Evolutionary conservation across 2,113 vertebrate species (phyloP).

Genomic region (Monopterus albus): DNA sequence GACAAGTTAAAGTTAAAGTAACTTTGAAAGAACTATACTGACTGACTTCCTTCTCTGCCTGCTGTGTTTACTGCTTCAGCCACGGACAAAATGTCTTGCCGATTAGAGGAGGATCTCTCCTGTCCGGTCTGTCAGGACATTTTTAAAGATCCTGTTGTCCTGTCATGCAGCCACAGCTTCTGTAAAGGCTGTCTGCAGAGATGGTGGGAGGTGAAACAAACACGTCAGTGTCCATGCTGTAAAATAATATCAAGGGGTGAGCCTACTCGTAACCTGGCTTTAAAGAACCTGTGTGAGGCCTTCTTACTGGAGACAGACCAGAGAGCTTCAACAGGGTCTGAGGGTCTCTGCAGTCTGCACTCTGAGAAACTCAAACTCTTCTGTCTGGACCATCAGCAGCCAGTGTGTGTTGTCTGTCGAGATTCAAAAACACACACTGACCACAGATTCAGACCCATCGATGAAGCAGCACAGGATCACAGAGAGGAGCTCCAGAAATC

Average conservation of each 20-base stretch:
- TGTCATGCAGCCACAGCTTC: constrained; percentile 60
- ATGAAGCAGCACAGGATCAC: constrained; percentile 44
- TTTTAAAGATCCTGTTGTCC: constrained; percentile 29
- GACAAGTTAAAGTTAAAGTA: constrained; percentile 39
- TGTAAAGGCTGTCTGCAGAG: constrained; percentile 37
- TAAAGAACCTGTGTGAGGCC: constrained; percentile 53
- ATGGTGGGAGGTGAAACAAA: constrained; percentile 40
- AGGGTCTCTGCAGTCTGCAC: constrained; percentile 38
- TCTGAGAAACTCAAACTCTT: constrained; percentile 51
- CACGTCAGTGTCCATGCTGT: constrained; percentile 11
- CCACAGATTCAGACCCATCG: constrained; percentile 46
- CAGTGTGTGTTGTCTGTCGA: constrained; percentile 48
- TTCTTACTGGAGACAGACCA: not conserved
- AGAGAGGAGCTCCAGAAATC: constrained; percentile 24
- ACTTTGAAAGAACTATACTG: not conserved
- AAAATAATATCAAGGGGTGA: constrained; percentile 11
- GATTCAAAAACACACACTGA: constrained; percentile 30
- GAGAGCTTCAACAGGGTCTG: not conserved
- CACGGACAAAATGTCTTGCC: constrained; percentile 35
- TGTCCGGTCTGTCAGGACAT: constrained; percentile 41
- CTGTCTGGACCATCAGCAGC: constrained; percentile 58
- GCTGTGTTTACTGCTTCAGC: not conserved
- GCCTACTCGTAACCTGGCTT: constrained; percentile 41
- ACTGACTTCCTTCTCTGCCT: not conserved
- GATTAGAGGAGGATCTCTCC: constrained; percentile 17